These are phyloP conservation scores for Palythoa heliodiscus DNA, from an alignment of 92 coral and sea anemone genomes.

Conservation along the genomic window DNA sequence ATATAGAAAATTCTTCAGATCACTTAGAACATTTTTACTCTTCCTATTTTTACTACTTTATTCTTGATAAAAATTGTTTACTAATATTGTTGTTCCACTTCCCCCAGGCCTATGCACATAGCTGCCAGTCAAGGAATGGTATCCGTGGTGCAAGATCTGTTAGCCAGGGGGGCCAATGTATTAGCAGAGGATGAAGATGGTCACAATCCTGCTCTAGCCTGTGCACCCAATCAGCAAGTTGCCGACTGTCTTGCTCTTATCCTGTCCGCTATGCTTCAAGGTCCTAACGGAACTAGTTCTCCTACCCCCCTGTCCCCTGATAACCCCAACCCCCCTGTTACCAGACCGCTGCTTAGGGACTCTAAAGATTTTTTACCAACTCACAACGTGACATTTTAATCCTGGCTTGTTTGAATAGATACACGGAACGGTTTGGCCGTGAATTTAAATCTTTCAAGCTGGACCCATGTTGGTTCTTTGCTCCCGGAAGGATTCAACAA, in stretches of 20 bases:
- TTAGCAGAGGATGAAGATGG: conserved; percentile 96
- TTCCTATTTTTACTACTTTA: too few relatives aligned
- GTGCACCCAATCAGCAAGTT: conserved; percentile 95
- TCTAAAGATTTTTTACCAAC: conserved; percentile 40
- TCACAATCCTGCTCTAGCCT: conserved; percentile 93
- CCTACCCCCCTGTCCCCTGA: conserved; percentile 37
- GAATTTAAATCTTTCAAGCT: background rate
- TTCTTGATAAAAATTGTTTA: too few relatives aligned
- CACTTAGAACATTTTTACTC: too few relatives aligned
- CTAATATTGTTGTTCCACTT: too few relatives aligned
- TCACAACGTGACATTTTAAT: conserved; percentile 39
- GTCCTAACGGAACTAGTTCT: conserved; percentile 42
- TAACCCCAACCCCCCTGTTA: conserved; percentile 29
- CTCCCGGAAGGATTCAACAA: background rate
- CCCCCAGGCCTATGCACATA: conserved; percentile 82
- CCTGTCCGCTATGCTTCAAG: conserved; percentile 88
- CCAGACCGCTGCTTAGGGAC: conserved; percentile 19
- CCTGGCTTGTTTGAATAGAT: background rate
- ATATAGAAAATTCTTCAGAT: too few relatives aligned
- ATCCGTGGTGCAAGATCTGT: conserved; percentile 92
- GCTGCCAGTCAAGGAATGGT: conserved; percentile 94
- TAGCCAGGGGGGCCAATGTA: conserved; percentile 87
- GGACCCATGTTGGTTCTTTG: background rate
- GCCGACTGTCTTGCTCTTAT: conserved; percentile 91
- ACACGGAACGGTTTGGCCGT: background rate